Evolutionary conservation across 2,888 invertebrate species (phyloP), one percentile per base, ranked within the genome.

Genomic region (Elysia crispata): DNA sequence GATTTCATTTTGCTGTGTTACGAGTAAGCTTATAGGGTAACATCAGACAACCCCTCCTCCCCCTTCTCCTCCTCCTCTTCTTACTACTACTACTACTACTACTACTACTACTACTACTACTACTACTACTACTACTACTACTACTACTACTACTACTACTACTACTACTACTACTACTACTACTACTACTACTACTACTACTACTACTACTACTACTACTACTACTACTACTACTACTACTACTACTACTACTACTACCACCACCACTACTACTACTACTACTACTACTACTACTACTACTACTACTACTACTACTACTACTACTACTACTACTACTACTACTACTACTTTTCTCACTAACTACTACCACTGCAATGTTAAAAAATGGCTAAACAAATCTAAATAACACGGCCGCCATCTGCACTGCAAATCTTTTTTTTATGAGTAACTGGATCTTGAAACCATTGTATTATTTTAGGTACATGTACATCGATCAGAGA

Each of bases 191-290:
- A 69, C 31, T 69, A 69, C 31, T 69, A 69, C 31, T 69, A 69
- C 31, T 69, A 69, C 31, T 69, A 69, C n/a, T 69, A 69, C 31
- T 69, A 69, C 31, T 69, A 69, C 31, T 69, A 69, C 31, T 69
- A 69, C 31, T 69, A 69, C 31, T 69, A 69, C 31, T 69, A 69
- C 31, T 69, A 69, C 31, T 69, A 69, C 31, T 69, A 69, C 31
- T 69, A 69, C 31, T 69, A 69, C 23, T 64, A 64, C 23, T 64
- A 64, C 23, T 64, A 64, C 23, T 64, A 64, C 23, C 23, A 64
- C 23, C 23, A 64, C 23, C 23, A 64, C 23, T 64, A 64, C 23
- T 64, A 64, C 23, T 64, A 64, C 23, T 64, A 64, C 23, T 64
- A 64, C 23, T 64, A 64, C 23, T 64, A 64, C 23, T 64, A 64